Percentiles rank a stretch among this genome's conserved stretches.
Evolutionary conservation across 2,797 vertebrate species (phyloP).

Genomic region (Hypotaenidia okinawae): DNA sequence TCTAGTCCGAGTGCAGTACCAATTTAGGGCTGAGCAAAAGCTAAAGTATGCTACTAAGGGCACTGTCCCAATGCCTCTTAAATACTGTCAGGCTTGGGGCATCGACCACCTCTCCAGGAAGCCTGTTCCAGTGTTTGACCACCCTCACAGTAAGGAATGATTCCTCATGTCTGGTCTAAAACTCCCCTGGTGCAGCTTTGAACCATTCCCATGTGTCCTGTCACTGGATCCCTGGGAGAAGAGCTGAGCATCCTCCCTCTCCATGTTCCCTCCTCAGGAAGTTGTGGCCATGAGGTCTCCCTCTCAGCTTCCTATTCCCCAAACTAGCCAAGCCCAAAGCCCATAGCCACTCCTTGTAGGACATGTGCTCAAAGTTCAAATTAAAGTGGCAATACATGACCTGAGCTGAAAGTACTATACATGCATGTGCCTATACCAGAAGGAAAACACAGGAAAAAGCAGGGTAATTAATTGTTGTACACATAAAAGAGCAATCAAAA

Average conservation of each 20-base stretch:
- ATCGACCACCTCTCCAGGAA: neutral
- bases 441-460: neutral
- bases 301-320: neutral
- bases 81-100: neutral
- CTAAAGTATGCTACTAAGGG: neutral
- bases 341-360: neutral
- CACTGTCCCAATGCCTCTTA: neutral
- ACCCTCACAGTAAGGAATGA: neutral
- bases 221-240: neutral
- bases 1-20: neutral
- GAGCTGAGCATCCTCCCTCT: neutral
- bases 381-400: neutral
- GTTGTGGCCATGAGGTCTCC: rapidly evolving
- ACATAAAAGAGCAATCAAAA: neutral
- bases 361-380: neutral
- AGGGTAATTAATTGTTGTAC: neutral
- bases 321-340: neutral
- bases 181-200: neutral
- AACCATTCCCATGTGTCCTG: rapidly evolving
- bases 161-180: neutral
- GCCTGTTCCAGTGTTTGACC: neutral
- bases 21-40: neutral
- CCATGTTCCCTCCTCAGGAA: neutral
- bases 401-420: neutral
- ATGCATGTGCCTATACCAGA: neutral